Evolutionary conservation across 2,888 invertebrate genomes (phyloP).

Genomic region (Keiferia lycopersicella): DNA sequence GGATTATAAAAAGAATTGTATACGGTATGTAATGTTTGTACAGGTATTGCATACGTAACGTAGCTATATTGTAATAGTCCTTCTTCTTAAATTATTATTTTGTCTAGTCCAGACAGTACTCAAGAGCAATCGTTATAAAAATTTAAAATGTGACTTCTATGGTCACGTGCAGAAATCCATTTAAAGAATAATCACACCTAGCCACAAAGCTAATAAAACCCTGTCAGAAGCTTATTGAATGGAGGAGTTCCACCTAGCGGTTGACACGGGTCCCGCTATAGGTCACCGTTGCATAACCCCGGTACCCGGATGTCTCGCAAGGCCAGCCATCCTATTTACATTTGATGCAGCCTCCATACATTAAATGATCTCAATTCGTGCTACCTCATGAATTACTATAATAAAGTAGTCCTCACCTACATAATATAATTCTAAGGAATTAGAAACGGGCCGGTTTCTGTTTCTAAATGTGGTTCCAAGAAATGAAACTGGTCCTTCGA

Average conservation of each 20-base stretch:
- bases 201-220: not conserved
- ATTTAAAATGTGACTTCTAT: too few species aligned
- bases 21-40: too few species aligned
- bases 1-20: too few species aligned
- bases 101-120: too few species aligned
- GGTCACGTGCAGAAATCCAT: too few species aligned
- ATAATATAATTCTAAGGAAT: slow-evolving; percentile 14
- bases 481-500: slow-evolving; percentile 19
- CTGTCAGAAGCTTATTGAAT: not conserved
- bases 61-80: too few species aligned
- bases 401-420: not conserved
- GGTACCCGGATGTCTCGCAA: slow-evolving; percentile 71
- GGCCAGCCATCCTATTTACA: slow-evolving; percentile 55
- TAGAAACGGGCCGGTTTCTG: slow-evolving; percentile 10
- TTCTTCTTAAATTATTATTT: too few species aligned
- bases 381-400: not conserved
- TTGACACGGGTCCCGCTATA: not conserved
- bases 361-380: slow-evolving; percentile 10
- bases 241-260: not conserved
- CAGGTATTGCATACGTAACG: too few species aligned
- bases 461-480: not conserved
- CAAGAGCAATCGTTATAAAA: too few species aligned
- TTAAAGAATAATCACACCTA: not conserved
- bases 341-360: slow-evolving; percentile 43
- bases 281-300: slow-evolving; percentile 56